Base-by-base conservation (phyloP, 2,888 invertebrate genomes). In the Tenthredo mesomela region DNA sequence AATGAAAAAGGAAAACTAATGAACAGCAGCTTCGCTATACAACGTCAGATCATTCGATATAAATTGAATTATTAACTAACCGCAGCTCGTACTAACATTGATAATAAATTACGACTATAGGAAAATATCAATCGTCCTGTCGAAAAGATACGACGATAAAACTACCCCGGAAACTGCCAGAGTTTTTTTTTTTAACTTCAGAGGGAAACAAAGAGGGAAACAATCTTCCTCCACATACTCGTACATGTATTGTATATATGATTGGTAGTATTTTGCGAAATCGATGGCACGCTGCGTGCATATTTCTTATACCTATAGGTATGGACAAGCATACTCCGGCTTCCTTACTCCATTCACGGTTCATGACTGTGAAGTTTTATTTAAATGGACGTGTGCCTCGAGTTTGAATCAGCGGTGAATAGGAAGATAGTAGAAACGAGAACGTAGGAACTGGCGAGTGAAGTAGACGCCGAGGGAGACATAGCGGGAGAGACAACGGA, bases 331-430 rank as follows among this genome's bases (percentile, higher is more conserved):
- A 37, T 33, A 61, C n/a, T 4, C 7, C 21, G n/a, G 3, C 18
- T 67, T 40, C 29, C 58, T n/a, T 33, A 33, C 40, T 80, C 61
- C 58, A 80, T 80, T 80, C 37, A 61, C 61, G 80, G 61, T 80
- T 61, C 61, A 61, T 37, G 61, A 80, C n/a, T 54, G 21, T 33
- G 40, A 80, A 61, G 61, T 80, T 61, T 40, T 61, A 61, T 40
- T 80, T 40, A 80, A 80, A 80, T 80, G 37, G 40, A 58, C 80
- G 61, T 80, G 80, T 61, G 80, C 61, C 15, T 58, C 58, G 80
- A 80, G 61, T 80, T 61, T 21, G 61, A 80, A 80, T 80, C 80
- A 58, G 58, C 58, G 61, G 21, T 80, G 61, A 61, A 80, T 18
- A 80, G 80, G 12, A 54, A 58, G 80, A 50, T 18, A 25, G 80